Percentiles rank a stretch among this genome's conserved stretches.
These are phyloP conservation scores for Oryzias dopingdopingensis DNA, from an alignment of 2,797 vertebrate species.

Conservation along the genomic window DNA sequence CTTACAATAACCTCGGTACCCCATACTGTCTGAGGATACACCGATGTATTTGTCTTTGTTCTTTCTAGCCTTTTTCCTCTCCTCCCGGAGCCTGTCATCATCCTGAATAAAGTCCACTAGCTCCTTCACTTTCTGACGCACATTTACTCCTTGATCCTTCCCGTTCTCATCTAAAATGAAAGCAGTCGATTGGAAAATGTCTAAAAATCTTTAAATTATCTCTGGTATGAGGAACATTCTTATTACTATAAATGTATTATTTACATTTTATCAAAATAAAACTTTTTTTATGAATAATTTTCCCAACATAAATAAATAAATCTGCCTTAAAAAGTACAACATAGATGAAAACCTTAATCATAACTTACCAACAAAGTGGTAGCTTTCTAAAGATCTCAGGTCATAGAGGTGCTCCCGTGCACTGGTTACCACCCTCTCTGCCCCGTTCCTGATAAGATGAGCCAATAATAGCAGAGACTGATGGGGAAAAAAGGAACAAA, in stretches of 20 bases:
- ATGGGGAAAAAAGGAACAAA: slow-evolving; percentile 11
- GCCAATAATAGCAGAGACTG: slow-evolving; percentile 94
- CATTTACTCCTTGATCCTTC: slow-evolving; percentile 97
- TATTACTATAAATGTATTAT: background rate
- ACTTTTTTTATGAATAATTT: slow-evolving; percentile 35
- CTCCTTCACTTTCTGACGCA: slow-evolving; percentile 98
- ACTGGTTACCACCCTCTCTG: slow-evolving; percentile 98
- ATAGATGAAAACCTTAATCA: slow-evolving; percentile 59
- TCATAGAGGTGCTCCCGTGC: slow-evolving; percentile 98
- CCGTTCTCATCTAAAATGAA: slow-evolving; percentile 91
- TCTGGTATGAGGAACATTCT: background rate
- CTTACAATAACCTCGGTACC: slow-evolving; percentile 87
- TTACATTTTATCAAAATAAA: no score
- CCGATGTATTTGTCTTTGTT: slow-evolving; percentile 98
- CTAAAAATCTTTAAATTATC: background rate
- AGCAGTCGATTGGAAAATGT: background rate
- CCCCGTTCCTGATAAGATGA: slow-evolving; percentile 97
- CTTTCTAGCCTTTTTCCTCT: slow-evolving; percentile 98
- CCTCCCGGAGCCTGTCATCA: slow-evolving; percentile 92
- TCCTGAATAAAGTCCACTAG: slow-evolving; percentile 94
- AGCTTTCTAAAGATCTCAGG: slow-evolving; percentile 97
- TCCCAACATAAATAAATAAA: background rate
- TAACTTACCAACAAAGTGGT: slow-evolving; percentile 95
- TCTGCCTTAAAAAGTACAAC: slow-evolving; percentile 62
- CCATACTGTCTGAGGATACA: slow-evolving; percentile 91